Evolutionary conservation across 92 coral and sea anemone genomes (phyloP).

Genomic region (Palythoa heliodiscus): DNA sequence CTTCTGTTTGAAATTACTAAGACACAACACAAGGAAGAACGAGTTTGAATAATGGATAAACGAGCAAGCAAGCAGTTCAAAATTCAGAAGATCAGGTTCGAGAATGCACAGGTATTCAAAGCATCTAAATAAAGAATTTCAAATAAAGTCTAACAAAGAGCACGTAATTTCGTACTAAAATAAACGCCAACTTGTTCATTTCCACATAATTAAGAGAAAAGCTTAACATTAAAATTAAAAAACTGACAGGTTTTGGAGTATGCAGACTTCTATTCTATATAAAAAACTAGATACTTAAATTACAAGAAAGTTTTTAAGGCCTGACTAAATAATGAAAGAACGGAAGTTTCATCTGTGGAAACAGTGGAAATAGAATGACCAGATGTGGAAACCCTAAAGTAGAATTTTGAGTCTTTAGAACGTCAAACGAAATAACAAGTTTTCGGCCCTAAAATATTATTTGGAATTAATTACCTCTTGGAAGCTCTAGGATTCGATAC

Average conservation of each 20-base stretch:
- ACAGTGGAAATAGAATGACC: conserved; percentile 11
- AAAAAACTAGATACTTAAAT: background rate
- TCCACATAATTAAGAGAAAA: background rate
- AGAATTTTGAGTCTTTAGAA: background rate
- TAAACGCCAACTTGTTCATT: background rate
- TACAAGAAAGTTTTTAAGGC: background rate
- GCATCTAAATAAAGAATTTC: background rate
- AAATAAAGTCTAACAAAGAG: background rate
- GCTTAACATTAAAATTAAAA: background rate
- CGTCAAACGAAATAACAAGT: background rate
- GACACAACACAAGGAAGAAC: background rate
- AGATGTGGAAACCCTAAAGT: conserved; percentile 7
- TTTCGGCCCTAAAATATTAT: background rate
- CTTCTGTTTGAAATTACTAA: background rate
- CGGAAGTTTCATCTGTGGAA: background rate
- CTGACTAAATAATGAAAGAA: background rate
- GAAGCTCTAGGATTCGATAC: conserved; percentile 74
- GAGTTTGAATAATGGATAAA: background rate
- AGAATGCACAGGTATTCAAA: background rate
- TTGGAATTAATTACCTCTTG: conserved; percentile 60
- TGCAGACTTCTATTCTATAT: background rate
- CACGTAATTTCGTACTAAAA: background rate
- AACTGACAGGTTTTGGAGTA: background rate
- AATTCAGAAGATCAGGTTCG: background rate
- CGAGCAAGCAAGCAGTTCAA: background rate